Percentiles rank a stretch among this genome's conserved stretches.
Evolutionary conservation across 2,113 vertebrate genomes (phyloP).

Genomic region (Hiodon tergisus): DNA sequence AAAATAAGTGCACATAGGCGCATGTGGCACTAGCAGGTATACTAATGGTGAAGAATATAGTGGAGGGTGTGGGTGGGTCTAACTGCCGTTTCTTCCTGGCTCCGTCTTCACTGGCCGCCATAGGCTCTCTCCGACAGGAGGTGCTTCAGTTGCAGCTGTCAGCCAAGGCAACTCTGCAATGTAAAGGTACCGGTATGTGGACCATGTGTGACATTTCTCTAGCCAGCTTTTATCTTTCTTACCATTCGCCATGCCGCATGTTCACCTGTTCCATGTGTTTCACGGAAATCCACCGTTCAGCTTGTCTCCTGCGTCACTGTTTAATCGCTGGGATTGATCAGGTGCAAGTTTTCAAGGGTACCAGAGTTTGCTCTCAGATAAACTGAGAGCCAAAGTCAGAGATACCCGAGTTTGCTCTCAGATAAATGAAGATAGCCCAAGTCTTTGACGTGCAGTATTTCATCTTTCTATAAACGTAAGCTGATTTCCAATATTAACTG

Average conservation of each 20-base stretch:
- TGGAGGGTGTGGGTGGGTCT: not conserved
- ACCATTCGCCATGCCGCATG: not conserved
- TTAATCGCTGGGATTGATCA: not conserved
- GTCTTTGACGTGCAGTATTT: no score
- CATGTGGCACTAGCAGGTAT: not conserved
- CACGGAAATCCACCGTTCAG: not conserved
- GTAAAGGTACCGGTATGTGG: conserved; percentile 56
- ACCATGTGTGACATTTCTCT: not conserved
- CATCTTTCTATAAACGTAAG: no score
- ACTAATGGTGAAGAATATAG: not conserved
- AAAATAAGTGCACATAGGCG: no score
- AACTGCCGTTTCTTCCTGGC: conserved; percentile 1
- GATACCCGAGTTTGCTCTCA: not conserved
- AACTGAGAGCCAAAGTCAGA: not conserved
- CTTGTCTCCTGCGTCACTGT: not conserved
- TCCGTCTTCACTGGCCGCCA: conserved; percentile 19
- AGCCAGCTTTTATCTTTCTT: not conserved
- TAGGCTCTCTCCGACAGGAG: conserved; percentile 70
- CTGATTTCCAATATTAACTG: no score
- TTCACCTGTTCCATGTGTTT: not conserved
- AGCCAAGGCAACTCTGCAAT: conserved; percentile 47
- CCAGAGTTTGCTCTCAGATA: not conserved
- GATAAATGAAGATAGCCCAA: not conserved
- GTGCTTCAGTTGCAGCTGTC: conserved; percentile 70
- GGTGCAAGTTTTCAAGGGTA: not conserved